Evolutionary conservation across 2,888 invertebrate species (phyloP), one percentile per base, ranked within the genome.

Genomic region (Thymelicus lineola): DNA sequence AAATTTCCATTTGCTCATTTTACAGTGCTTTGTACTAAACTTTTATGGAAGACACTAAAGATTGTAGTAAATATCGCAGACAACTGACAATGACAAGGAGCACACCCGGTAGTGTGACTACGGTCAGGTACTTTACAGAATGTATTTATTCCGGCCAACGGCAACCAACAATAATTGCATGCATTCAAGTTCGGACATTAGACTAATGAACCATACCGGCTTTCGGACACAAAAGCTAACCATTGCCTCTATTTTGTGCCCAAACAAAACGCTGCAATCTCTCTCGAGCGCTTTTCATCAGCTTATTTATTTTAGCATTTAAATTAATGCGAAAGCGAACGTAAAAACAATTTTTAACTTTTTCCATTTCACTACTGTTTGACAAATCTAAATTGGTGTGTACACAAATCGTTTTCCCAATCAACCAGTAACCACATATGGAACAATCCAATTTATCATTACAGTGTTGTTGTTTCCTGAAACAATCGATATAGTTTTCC

Each of bases 131-230:
- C 35, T 64, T 15, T 46, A 17, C 28, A 38, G 64, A 17, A 70
- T 60, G 17, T 64, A 60, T 64, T 64, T 70, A 60, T 65, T 60
- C 14, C 48, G 50, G 65, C 36, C 70, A 38, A 50, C 15, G 36
- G 59, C 50, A 50, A 17, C 58, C 55, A 46, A 55, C 65, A 57
- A 50, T 64, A 68, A 64, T 50, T 61, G 66, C 62, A 50, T 59
- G 66, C 63, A 67, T 66, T 71, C 75, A 79, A 76, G 75, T 74
- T 67, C 65, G 70, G 72, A 77, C 75, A 80, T 82, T 81, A 81
- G 74, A 76, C 64, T 83, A 81, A 82, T 82, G 78, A 81, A 82
- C 78, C 77, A 75, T 73, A 77, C 76, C 72, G 75, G 75, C 48
- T 77, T 71, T 62, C 63, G 60, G n/a, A 14, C 53, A 65, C 70